phyloP scores from a whole-genome alignment of 2,113 vertebrate species.

The Odobenus rosmarus region DNA sequence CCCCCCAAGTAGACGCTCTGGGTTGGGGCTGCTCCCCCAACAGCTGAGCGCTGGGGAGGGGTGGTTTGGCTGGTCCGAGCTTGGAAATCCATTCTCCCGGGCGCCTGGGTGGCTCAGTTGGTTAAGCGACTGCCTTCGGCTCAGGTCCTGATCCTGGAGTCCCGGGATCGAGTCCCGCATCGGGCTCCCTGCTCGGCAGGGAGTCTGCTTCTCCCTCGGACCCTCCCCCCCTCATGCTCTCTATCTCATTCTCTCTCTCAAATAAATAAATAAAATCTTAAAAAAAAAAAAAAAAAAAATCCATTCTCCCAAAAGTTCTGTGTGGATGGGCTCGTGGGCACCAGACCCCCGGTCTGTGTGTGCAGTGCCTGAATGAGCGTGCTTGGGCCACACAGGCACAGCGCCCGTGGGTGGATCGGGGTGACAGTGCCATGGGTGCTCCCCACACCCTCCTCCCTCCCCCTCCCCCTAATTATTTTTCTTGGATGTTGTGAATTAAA shows the following conservation, averaged over 20 bases:
- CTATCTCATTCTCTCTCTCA: too few species aligned
- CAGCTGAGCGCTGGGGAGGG: neutral
- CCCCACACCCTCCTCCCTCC: neutral
- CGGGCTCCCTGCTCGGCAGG: too few species aligned
- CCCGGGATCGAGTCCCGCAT: too few species aligned
- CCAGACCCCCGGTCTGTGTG: accelerated
- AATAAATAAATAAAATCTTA: too few species aligned
- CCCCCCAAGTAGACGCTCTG: too few species aligned
- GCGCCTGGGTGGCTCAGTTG: too few species aligned
- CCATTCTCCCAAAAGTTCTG: neutral
- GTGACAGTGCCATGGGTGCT: conserved; percentile 71
- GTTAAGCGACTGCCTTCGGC: too few species aligned
- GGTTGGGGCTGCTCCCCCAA: neutral
- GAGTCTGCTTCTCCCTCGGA: too few species aligned
- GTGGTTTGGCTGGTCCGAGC: neutral
- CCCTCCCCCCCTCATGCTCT: too few species aligned
- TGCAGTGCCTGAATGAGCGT: conserved; percentile 60
- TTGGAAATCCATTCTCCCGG: neutral
- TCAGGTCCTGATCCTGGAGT: too few species aligned
- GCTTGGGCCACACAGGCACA: conserved; percentile 82
- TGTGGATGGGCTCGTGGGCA: accelerated
- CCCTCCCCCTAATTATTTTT: conserved; percentile 48
- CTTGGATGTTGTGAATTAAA: conserved; percentile 65
- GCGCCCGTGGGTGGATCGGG: conserved; percentile 84
- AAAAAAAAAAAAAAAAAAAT: too few species aligned